Evolutionary conservation across 2,888 invertebrate species (phyloP).

Genomic region (Torymus auratus): DNA sequence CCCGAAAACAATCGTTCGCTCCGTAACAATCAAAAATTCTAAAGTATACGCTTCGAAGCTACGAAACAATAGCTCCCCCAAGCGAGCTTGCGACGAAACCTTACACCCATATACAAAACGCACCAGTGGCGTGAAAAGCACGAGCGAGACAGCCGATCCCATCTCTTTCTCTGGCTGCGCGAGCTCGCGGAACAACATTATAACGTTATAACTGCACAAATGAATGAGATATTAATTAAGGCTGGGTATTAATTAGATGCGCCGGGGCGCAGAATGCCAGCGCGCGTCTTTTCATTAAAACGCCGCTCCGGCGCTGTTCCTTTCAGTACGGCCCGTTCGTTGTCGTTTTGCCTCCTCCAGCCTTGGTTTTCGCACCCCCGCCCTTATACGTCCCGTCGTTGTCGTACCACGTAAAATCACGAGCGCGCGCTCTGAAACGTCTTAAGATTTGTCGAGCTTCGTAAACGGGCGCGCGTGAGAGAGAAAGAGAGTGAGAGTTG

Average conservation of each 20-base stretch:
- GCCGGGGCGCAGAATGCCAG: neutral
- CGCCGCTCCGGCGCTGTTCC: conserved; percentile 17
- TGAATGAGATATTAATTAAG: conserved; percentile 58
- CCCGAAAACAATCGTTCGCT: neutral
- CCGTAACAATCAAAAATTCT: conserved; percentile 3
- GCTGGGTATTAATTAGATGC: conserved; percentile 57
- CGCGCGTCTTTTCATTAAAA: conserved; percentile 51
- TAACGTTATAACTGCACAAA: conserved; percentile 48
- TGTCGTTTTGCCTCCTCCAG: conserved; percentile 38
- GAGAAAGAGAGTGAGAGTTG: conserved; percentile 41
- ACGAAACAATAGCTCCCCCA: conserved; percentile 20
- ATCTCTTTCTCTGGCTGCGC: neutral
- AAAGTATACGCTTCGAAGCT: no score
- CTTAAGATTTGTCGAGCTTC: conserved; percentile 58
- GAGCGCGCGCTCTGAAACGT: conserved; percentile 44
- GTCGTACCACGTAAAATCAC: conserved; percentile 54
- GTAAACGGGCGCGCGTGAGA: neutral
- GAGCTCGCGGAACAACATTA: conserved; percentile 15
- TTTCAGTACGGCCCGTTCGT: conserved; percentile 42
- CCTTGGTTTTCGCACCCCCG: neutral
- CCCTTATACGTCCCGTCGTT: neutral
- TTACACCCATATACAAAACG: conserved; percentile 11
- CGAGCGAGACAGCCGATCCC: neutral
- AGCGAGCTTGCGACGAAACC: neutral
- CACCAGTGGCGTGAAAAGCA: no score